Evolutionary conservation across 1,140 invertebrate species (phyloP).

Genomic region (Hesperophylax magnus): DNA sequence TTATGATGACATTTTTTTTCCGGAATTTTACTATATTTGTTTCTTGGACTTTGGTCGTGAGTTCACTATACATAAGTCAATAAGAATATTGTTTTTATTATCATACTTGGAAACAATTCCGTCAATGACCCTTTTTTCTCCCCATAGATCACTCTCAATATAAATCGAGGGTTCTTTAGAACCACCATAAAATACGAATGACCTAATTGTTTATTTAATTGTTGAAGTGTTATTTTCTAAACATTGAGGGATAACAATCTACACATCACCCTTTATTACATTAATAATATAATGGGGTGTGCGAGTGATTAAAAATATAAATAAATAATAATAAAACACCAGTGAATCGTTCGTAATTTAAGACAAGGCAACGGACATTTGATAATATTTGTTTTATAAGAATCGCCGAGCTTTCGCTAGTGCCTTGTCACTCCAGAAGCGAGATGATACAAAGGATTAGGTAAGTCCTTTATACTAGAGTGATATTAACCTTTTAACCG

Average conservation of each 20-base stretch:
- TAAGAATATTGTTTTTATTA: too few relatives aligned
- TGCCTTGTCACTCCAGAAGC: slow-evolving; percentile 10
- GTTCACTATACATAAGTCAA: too few relatives aligned
- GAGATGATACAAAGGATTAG: slow-evolving; percentile 26
- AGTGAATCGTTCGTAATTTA: background rate
- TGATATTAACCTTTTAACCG: too few relatives aligned
- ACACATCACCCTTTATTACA: background rate
- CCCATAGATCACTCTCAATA: too few relatives aligned
- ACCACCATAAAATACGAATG: background rate
- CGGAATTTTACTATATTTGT: background rate
- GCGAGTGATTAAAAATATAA: slow-evolving; percentile 10
- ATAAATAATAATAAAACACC: background rate
- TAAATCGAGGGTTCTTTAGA: background rate
- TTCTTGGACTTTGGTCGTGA: too few relatives aligned
- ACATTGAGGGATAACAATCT: slow-evolving; percentile 13
- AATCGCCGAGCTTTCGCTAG: background rate
- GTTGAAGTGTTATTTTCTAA: slow-evolving; percentile 19
- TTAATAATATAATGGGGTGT: background rate
- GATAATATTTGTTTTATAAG: background rate
- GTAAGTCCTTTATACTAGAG: background rate
- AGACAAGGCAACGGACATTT: slow-evolving; percentile 15
- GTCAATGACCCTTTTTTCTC: too few relatives aligned
- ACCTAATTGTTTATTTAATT: slow-evolving; percentile 14
- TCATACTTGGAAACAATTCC: too few relatives aligned
- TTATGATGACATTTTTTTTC: background rate